Evolutionary conservation across 2,888 invertebrate genomes (phyloP), one percentile per base, ranked within the genome.

Genomic region (Exephanes ischioxanthus): DNA sequence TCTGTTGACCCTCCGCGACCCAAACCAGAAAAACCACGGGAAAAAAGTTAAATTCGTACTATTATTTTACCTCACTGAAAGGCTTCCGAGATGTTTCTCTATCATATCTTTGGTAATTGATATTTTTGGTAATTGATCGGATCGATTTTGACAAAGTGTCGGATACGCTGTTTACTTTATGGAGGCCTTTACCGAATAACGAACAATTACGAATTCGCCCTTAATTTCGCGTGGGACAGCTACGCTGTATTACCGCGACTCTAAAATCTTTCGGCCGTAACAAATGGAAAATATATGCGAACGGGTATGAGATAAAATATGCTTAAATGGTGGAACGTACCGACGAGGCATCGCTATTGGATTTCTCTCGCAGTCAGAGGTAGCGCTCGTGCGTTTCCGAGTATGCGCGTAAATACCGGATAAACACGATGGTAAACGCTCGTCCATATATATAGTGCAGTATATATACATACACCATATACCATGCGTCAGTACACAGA

Each of bases 21-120:
- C 80, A 45, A 51, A 76, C 45, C 72, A 78, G 70, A 55, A 53
- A 81, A 53, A 72, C 19, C 72, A 80, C 72, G 66, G 76, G 68
- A 80, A 67, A 45, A 61, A 63, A 55, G 58, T 72, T 77, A 72
- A 67, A 73, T 76, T 70, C 61, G 26, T 58, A 9, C 33, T 72
- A 73, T 61, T 77, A 73, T 73, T 58, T 37, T 26, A 51, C 41
- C 72, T 84, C 58, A 72, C 67, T 72, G 67, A 73, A n/a, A 58
- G 58, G 30, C 30, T 37, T 58, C 22, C 76, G 37, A 80, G 72
- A 76, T 77, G 72, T 80, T 80, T 67, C 45, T 48, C 55, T 48
- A 68, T 73, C 78, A 78, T 58, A 14, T 45, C 6, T 45, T 11
- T 45, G 11, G 11, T 11, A 11, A 45, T 45, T 11, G 16, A 48